Evolutionary conservation across 2,797 vertebrate species (phyloP).

Genomic region (Hypotaenidia okinawae): DNA sequence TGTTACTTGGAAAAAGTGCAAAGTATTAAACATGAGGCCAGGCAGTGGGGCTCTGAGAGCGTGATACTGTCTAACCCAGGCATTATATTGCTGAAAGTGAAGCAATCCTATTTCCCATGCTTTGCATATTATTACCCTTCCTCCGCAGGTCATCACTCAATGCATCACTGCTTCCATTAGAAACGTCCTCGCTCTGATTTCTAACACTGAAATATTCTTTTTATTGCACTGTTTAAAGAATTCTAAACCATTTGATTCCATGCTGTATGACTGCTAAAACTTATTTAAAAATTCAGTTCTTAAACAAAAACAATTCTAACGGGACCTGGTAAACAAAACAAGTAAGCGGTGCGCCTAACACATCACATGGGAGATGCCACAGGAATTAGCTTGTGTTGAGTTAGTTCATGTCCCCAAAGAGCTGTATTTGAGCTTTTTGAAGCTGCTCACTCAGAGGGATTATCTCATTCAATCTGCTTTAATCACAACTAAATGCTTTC

Average conservation of each 20-base stretch:
- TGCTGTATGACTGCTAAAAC: neutral
- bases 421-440: conserved; percentile 83
- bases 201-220: neutral
- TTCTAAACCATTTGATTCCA: neutral
- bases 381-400: conserved; percentile 81
- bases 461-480: conserved; percentile 90
- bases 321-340: conserved; percentile 44
- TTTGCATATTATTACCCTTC: conserved; percentile 44
- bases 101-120: conserved; percentile 11
- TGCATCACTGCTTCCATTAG: neutral
- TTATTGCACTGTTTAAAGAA: neutral
- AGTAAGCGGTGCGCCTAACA: neutral
- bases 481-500: conserved; percentile 91
- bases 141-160: neutral
- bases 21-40: conserved; percentile 30
- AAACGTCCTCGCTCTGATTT: neutral
- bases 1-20: neutral
- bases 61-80: neutral
- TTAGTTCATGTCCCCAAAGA: conserved; percentile 78
- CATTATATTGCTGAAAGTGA: conserved; percentile 6
- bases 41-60: neutral
- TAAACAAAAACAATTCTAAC: neutral
- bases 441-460: conserved; percentile 89
- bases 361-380: conserved; percentile 68
- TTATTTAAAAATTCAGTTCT: conserved; percentile 9